Percentiles rank a stretch among this genome's conserved stretches.
These are phyloP conservation scores for Sciaenops ocellatus DNA, from an alignment of 2,797 vertebrate species.

Conservation along the genomic window DNA sequence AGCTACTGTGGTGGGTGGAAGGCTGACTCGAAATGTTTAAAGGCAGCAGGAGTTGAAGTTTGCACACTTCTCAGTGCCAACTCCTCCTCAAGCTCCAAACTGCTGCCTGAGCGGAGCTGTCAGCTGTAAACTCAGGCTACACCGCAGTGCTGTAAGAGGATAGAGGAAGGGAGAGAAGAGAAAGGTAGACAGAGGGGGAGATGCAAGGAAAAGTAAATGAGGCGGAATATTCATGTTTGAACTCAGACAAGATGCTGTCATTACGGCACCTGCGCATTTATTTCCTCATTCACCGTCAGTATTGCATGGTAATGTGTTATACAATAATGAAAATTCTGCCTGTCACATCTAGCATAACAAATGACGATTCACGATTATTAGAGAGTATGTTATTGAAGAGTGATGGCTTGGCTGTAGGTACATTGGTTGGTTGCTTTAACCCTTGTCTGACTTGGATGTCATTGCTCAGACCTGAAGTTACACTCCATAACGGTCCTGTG, in stretches of 20 bases:
- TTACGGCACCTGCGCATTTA: not conserved
- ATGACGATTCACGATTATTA: not conserved
- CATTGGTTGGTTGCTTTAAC: not conserved
- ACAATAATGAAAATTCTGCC: not conserved
- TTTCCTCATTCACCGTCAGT: slow-evolving; percentile 13
- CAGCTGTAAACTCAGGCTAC: slow-evolving; percentile 4
- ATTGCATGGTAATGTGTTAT: not conserved
- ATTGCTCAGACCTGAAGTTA: not conserved
- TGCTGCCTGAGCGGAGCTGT: slow-evolving; percentile 23
- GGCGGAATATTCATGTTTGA: slow-evolving; percentile 15
- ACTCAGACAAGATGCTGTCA: slow-evolving; percentile 10
- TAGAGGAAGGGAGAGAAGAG: not conserved
- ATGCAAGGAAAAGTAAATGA: slow-evolving; percentile 1
- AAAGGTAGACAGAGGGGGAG: not conserved
- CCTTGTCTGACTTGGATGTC: not conserved
- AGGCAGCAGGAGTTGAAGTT: slow-evolving; percentile 38
- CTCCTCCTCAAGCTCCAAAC: slow-evolving; percentile 22
- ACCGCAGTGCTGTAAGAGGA: not conserved
- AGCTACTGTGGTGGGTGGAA: slow-evolving; percentile 18
- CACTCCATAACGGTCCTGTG: not conserved
- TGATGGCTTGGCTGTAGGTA: not conserved
- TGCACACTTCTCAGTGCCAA: slow-evolving; percentile 13
- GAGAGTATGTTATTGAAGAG: not conserved
- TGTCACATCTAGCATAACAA: not conserved
- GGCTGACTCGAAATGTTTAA: slow-evolving; percentile 29